A percentile compares a stretch with the other conserved stretches of the same genome.
phyloP scores from a whole-genome alignment of 1,140 invertebrate species.

The Archegozetes longisetosus region DNA sequence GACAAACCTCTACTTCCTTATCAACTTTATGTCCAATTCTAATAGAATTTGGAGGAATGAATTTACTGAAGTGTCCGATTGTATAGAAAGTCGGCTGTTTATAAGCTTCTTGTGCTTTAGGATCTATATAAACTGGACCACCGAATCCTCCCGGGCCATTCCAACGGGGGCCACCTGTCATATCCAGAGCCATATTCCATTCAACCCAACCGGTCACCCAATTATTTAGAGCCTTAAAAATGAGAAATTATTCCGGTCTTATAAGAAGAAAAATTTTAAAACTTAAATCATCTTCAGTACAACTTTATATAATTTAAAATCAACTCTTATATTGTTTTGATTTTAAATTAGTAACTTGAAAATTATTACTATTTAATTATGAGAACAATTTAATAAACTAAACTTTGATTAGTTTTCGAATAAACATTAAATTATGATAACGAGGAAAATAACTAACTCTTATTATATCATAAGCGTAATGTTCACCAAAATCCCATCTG shows the following conservation, averaged over 20 bases:
- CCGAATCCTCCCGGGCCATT: slow-evolving; percentile 56
- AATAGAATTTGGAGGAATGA: slow-evolving; percentile 44
- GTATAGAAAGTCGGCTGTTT: slow-evolving; percentile 79
- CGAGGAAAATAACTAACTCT: too few species aligned
- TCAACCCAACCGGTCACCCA: slow-evolving; percentile 91
- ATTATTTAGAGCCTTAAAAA: slow-evolving; percentile 49
- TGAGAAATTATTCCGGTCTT: slow-evolving; percentile 29
- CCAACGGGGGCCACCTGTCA: slow-evolving; percentile 63
- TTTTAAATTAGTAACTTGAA: too few species aligned
- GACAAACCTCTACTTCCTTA: slow-evolving; percentile 20
- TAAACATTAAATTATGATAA: too few species aligned
- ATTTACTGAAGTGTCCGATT: slow-evolving; percentile 70
- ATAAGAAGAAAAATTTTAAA: background rate
- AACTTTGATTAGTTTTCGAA: slow-evolving; percentile 13
- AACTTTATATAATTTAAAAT: slow-evolving; percentile 13
- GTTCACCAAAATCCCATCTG: too few species aligned
- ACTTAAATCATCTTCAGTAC: slow-evolving; percentile 20
- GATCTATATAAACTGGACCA: slow-evolving; percentile 54
- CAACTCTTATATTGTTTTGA: too few species aligned
- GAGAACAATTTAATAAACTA: slow-evolving; percentile 13
- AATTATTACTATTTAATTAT: too few species aligned
- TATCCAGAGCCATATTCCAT: slow-evolving; percentile 53
- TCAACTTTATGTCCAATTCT: slow-evolving; percentile 20
- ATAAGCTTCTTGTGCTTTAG: slow-evolving; percentile 48
- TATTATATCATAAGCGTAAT: too few species aligned